phyloP scores from a whole-genome alignment of 1,140 invertebrate genomes.

The Batillaria attramentaria region DNA sequence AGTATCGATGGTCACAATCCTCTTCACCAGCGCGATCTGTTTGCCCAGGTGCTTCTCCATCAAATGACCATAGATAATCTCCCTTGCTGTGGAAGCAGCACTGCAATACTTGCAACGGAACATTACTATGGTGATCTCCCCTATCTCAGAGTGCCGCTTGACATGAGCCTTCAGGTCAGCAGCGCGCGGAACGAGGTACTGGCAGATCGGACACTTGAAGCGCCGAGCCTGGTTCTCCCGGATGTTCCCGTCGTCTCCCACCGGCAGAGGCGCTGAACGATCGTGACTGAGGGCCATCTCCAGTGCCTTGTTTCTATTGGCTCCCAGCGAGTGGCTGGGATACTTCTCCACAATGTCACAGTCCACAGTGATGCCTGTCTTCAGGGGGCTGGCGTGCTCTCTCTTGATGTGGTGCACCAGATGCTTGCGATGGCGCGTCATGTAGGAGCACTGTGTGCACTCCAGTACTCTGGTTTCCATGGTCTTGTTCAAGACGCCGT shows the following conservation, averaged over 20 bases:
- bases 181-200: slow-evolving; percentile 47
- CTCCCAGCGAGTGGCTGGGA: slow-evolving; percentile 11
- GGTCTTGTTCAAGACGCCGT: slow-evolving; percentile 34
- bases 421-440: slow-evolving; percentile 50
- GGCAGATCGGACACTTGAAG: slow-evolving; percentile 50
- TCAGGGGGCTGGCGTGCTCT: slow-evolving; percentile 36
- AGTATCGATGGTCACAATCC: slow-evolving; percentile 46
- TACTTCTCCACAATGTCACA: slow-evolving; percentile 31
- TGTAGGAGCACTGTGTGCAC: slow-evolving; percentile 45
- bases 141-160: slow-evolving; percentile 45
- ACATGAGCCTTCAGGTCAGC: slow-evolving; percentile 49
- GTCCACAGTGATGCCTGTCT: slow-evolving; percentile 26
- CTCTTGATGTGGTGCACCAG: slow-evolving; percentile 44
- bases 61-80: slow-evolving; percentile 43
- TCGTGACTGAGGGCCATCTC: slow-evolving; percentile 29
- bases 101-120: slow-evolving; percentile 50
- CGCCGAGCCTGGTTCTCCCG: slow-evolving; percentile 44
- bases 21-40: slow-evolving; percentile 45
- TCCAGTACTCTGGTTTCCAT: slow-evolving; percentile 43
- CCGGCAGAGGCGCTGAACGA: slow-evolving; percentile 22
- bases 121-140: slow-evolving; percentile 45
- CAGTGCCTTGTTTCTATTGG: slow-evolving; percentile 24
- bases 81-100: slow-evolving; percentile 46
- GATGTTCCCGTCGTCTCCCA: slow-evolving; percentile 32
- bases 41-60: slow-evolving; percentile 46